Conservation (phyloP, 1,140 invertebrate species). For the Tyrophagus putrescentiae region DNA sequence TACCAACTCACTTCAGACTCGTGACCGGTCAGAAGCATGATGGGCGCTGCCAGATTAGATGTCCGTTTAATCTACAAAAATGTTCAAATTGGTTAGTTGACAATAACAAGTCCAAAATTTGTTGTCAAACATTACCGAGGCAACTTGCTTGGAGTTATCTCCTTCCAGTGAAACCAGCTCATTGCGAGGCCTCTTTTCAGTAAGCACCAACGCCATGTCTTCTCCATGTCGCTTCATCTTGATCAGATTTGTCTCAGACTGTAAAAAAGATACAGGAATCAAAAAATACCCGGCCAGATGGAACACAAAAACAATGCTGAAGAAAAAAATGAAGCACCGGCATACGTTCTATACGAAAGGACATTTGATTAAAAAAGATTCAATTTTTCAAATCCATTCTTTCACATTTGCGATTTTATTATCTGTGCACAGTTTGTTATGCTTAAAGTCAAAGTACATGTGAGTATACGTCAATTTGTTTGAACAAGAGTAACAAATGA, state of each 20-base stretch:
- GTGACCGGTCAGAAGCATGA: constrained; percentile 92
- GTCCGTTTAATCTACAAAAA: constrained; percentile 45
- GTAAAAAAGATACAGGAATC: not conserved
- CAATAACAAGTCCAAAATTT: not conserved
- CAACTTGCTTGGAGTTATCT: not conserved
- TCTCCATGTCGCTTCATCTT: constrained; percentile 10
- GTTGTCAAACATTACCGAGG: not conserved
- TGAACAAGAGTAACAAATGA: too few species aligned
- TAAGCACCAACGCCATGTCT: constrained; percentile 3
- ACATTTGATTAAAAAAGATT: not conserved
- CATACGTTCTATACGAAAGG: not conserved
- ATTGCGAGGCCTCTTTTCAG: not conserved
- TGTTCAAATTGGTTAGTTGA: not conserved
- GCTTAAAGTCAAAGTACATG: too few species aligned
- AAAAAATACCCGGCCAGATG: not conserved
- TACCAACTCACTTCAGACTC: constrained; percentile 90
- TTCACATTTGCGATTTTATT: too few species aligned
- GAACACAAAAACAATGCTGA: too few species aligned
- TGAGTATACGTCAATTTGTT: too few species aligned
- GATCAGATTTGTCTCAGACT: not conserved
- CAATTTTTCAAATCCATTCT: not conserved
- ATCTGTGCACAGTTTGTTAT: too few species aligned
- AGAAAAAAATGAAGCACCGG: not conserved
- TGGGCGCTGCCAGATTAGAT: constrained; percentile 75
- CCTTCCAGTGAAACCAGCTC: not conserved